Evolutionary conservation across 1,140 invertebrate species (phyloP).

Genomic region (Drosophila kurseongensis): DNA sequence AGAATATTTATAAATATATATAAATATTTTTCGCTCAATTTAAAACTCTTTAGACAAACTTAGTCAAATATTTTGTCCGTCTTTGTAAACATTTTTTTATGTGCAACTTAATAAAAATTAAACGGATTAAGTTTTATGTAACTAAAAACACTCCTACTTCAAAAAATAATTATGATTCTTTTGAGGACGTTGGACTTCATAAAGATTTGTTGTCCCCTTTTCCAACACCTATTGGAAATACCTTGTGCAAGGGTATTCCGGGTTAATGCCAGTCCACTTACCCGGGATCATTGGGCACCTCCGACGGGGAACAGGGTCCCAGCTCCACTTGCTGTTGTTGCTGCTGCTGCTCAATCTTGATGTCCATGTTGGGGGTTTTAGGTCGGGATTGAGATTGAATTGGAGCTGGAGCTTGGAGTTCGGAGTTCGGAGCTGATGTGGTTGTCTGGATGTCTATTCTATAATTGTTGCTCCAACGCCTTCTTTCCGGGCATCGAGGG

Average conservation of each 20-base stretch:
- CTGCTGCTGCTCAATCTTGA: slow-evolving; percentile 84
- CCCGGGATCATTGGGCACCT: slow-evolving; percentile 96
- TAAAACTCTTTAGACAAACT: too few species aligned
- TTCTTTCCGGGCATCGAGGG: slow-evolving; percentile 52
- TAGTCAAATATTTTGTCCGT: too few species aligned
- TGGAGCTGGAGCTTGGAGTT: slow-evolving; percentile 8
- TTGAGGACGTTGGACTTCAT: too few species aligned
- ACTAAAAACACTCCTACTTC: too few species aligned
- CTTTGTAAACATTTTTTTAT: too few species aligned
- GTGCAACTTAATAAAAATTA: too few species aligned
- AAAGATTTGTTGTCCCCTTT: background rate
- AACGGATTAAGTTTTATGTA: too few species aligned
- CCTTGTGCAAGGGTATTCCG: slow-evolving; percentile 1
- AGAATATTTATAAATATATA: too few species aligned
- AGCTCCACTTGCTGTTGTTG: slow-evolving; percentile 86
- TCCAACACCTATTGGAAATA: too few species aligned
- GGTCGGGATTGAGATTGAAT: slow-evolving; percentile 37
- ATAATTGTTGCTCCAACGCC: slow-evolving; percentile 58
- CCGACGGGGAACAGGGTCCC: slow-evolving; percentile 89
- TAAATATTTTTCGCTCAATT: too few species aligned
- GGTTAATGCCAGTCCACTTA: slow-evolving; percentile 85
- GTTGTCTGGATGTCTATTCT: slow-evolving; percentile 53
- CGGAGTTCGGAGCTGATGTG: slow-evolving; percentile 25
- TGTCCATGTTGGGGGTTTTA: slow-evolving; percentile 68
- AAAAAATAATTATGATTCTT: too few species aligned